Evolutionary conservation across 2,797 vertebrate genomes (phyloP).

Genomic region (Antennarius maculatus): DNA sequence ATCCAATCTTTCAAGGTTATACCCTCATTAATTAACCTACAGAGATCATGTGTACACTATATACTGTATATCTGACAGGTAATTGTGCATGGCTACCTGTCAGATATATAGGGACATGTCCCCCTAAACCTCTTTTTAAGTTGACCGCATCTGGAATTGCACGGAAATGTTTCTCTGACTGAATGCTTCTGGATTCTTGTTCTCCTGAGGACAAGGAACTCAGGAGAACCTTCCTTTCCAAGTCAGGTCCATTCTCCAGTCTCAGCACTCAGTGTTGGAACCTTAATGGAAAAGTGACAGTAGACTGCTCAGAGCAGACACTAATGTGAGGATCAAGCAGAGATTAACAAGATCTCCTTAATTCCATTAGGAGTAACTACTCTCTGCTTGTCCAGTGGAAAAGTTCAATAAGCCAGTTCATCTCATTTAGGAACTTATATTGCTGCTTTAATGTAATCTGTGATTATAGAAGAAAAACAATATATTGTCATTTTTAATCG

Average conservation of each 20-base stretch:
- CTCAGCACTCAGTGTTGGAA: conserved; percentile 6
- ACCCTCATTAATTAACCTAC: not conserved
- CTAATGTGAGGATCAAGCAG: conserved; percentile 60
- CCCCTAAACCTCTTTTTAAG: not conserved
- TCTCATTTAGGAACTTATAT: not conserved
- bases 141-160: conserved; percentile 1
- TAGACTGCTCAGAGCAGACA: conserved; percentile 50
- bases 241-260: conserved; percentile 1
- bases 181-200: not conserved
- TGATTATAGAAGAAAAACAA: not conserved
- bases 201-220: not conserved
- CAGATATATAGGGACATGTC: not conserved
- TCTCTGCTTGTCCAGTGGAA: conserved; percentile 4
- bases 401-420: not conserved
- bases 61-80: not conserved
- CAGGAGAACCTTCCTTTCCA: not conserved
- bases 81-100: not conserved
- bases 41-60: not conserved
- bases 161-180: not conserved
- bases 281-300: conserved; percentile 42
- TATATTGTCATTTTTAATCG: not conserved
- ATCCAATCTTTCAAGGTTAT: conserved; percentile 6
- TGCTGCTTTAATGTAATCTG: not conserved
- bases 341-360: conserved; percentile 56
- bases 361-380: conserved; percentile 48